These are phyloP conservation scores for Cryptomyrus ogoouensis DNA, from an alignment of 2,113 vertebrate species.

Conservation along the genomic window DNA sequence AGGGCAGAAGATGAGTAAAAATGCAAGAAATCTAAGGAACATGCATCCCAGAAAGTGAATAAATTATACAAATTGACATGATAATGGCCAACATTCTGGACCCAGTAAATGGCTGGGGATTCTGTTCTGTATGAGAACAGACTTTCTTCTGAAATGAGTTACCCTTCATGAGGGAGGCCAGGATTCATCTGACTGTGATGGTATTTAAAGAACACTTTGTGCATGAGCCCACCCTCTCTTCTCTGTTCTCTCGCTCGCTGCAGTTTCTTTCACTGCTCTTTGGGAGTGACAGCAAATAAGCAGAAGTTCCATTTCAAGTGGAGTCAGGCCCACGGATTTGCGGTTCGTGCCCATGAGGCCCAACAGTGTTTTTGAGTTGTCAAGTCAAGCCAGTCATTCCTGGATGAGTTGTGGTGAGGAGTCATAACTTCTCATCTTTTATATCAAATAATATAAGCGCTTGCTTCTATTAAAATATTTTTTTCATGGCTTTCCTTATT, in stretches of 20 bases:
- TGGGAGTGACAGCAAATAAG: neutral
- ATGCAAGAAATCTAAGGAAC: neutral
- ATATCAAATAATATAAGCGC: neutral
- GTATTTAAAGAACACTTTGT: neutral
- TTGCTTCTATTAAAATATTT: neutral
- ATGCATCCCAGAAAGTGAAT: neutral
- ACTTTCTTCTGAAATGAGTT: neutral
- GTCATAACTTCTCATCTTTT: neutral
- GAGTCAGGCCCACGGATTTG: neutral
- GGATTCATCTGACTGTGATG: neutral
- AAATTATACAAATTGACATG: neutral
- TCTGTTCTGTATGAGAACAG: neutral
- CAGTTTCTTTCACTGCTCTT: neutral
- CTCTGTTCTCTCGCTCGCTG: neutral
- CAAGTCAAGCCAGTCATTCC: neutral
- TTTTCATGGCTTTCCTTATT: neutral
- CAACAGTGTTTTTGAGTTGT: neutral
- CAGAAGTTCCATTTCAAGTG: neutral
- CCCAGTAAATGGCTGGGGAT: neutral
- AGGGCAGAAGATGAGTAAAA: neutral
- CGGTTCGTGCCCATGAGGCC: neutral
- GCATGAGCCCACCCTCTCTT: neutral
- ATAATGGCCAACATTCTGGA: neutral
- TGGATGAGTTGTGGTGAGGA: neutral
- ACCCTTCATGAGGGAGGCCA: neutral